Evolutionary conservation across 2,797 vertebrate genomes (phyloP), one percentile per base, ranked within the genome.

Genomic region (Pempheris klunzingeri): DNA sequence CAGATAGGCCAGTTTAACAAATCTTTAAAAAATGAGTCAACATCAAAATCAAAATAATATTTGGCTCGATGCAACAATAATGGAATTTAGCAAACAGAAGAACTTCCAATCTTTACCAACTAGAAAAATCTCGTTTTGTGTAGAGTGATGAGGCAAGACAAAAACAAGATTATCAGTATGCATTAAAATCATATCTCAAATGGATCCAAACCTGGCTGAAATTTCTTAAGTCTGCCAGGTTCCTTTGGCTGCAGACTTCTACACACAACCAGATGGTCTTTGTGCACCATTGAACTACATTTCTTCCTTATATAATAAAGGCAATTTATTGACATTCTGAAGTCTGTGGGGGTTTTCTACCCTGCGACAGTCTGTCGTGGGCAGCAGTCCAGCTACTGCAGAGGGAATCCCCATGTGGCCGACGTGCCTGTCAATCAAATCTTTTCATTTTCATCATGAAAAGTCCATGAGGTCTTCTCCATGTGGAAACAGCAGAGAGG

Each of bases 361-460:
- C 67, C 62, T 72, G 62, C 70, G 81, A 72, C 80, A 87, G 73
- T 54, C 70, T 73, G 57, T 49, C 0, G 38, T 41, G 74, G 63
- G 79, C 9, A 34, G 68, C 63, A 55, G 41, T 70, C 71, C 68
- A 46, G 58, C 74, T 38, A 26, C 76, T 32, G 64, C 41, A 3
- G 54, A 85, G 74, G 85, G 72, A 84, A 81, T 77, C 75, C 89
- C 87, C 82, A 59, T 68, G 90, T 66, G 89, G 84, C 71, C 20
- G 44, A 54, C 11, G 14, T 30, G 60, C 49, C 86, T 74, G 89
- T 87, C 89, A 81, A 43, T 92, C 91, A 89, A 81, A 68, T 43
- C 66, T 46, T 80, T 81, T 77, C 55, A 60, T 71, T 89, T 71
- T 58, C 79, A 76, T 66, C 75, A 79, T 58, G 44, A 87, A 82